Conservation (phyloP, 2,888 invertebrate species). For the Limenitis camilla region DNA sequence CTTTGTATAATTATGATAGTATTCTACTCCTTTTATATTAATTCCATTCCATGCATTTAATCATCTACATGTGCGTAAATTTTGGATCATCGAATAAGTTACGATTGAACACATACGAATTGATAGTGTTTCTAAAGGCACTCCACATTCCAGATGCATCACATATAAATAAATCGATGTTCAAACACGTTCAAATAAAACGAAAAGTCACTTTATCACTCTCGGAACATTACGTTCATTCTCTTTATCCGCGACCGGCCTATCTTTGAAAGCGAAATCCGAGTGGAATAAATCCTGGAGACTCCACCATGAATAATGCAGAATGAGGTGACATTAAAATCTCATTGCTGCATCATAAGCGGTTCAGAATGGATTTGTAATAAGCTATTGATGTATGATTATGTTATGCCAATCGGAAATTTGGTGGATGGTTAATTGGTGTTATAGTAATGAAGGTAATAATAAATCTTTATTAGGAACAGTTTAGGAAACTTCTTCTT, state of each 20-base stretch:
- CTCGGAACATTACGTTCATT: slow-evolving; percentile 21
- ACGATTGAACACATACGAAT: no score
- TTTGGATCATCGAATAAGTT: no score
- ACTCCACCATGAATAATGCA: slow-evolving; percentile 54
- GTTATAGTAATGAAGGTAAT: neutral
- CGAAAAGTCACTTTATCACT: slow-evolving; percentile 20
- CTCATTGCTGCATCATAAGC: slow-evolving; percentile 50
- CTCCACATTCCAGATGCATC: no score
- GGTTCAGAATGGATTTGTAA: slow-evolving; percentile 10
- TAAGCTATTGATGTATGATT: slow-evolving; percentile 3
- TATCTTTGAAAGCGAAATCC: slow-evolving; percentile 28
- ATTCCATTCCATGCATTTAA: no score
- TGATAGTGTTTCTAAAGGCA: no score
- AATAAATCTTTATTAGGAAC: neutral
- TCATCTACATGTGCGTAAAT: no score
- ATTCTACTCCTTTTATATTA: no score
- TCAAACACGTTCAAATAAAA: slow-evolving; percentile 19
- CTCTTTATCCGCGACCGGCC: slow-evolving; percentile 23
- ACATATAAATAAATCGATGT: slow-evolving; percentile 9
- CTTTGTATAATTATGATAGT: no score
- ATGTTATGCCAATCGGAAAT: slow-evolving; percentile 3
- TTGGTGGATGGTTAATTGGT: neutral
- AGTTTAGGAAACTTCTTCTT: no score
- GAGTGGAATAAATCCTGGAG: slow-evolving; percentile 29
- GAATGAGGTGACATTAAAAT: slow-evolving; percentile 57